phyloP scores from a whole-genome alignment of 2,797 vertebrate species.

The Botia kubotai region DNA sequence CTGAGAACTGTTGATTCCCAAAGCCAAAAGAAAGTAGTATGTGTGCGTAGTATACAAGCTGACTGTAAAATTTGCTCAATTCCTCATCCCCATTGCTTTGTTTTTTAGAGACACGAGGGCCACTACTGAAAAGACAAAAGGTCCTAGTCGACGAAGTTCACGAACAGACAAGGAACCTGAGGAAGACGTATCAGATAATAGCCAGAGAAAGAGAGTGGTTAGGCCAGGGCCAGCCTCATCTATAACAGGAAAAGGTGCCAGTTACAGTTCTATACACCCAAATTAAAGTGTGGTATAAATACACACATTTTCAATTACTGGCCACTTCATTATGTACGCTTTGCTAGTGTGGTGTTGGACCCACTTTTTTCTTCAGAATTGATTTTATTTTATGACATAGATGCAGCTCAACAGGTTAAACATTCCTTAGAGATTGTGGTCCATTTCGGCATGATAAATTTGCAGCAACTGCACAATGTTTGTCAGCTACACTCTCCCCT shows the following conservation, averaged over 20 bases:
- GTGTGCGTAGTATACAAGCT: neutral
- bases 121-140: slow-evolving; percentile 91
- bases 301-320: no score
- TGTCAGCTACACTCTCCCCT: no score
- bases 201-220: slow-evolving; percentile 90
- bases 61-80: neutral
- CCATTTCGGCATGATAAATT: no score
- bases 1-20: slow-evolving; percentile 33
- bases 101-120: slow-evolving; percentile 83
- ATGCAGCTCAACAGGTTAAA: no score
- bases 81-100: slow-evolving; percentile 54
- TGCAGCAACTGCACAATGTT: no score
- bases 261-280: neutral
- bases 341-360: no score
- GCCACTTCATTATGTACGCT: no score
- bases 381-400: no score
- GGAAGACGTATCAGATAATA: slow-evolving; percentile 86
- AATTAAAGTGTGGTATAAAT: no score
- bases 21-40: slow-evolving; percentile 34
- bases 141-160: slow-evolving; percentile 92
- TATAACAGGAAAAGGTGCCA: slow-evolving; percentile 73
- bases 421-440: no score
- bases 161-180: slow-evolving; percentile 91
- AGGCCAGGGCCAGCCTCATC: slow-evolving; percentile 83
- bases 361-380: no score